Evolutionary conservation across 2,888 invertebrate genomes (phyloP).

Genomic region (Hecatera dysodea): DNA sequence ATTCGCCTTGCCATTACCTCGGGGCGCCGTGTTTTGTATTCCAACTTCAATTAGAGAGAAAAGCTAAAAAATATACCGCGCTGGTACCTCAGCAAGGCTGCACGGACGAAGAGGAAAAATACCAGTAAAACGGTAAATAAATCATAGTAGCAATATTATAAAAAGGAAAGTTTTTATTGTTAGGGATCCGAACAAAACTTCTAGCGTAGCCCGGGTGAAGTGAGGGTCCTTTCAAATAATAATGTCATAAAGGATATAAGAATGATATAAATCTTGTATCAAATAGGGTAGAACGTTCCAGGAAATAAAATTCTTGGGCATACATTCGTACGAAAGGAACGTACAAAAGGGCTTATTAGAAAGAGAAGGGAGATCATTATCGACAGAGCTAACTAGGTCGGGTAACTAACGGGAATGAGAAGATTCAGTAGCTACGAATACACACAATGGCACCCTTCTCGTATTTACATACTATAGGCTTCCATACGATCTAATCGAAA

Average conservation of each 20-base stretch:
- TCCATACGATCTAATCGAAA: slow-evolving; percentile 12
- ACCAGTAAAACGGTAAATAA: slow-evolving; percentile 21
- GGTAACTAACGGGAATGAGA: slow-evolving; percentile 27
- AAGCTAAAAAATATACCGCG: slow-evolving; percentile 66
- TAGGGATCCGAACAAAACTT: slow-evolving; percentile 33
- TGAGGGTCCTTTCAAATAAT: slow-evolving; percentile 29
- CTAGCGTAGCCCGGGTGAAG: neutral
- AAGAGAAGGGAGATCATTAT: slow-evolving; percentile 15
- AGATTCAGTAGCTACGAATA: slow-evolving; percentile 1
- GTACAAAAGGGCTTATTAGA: neutral
- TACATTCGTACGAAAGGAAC: slow-evolving; percentile 1
- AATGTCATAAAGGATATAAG: slow-evolving; percentile 30
- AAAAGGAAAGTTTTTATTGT: slow-evolving; percentile 39
- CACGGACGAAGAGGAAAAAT: slow-evolving; percentile 9
- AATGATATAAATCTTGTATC: slow-evolving; percentile 32
- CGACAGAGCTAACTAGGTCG: slow-evolving; percentile 1
- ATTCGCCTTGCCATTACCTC: slow-evolving; percentile 73
- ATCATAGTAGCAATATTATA: slow-evolving; percentile 32
- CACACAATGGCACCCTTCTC: neutral
- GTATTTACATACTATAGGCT: slow-evolving; percentile 29
- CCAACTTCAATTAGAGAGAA: slow-evolving; percentile 77
- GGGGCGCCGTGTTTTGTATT: slow-evolving; percentile 73
- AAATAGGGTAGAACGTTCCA: slow-evolving; percentile 24
- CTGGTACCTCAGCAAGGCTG: slow-evolving; percentile 30
- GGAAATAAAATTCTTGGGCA: slow-evolving; percentile 8